These are phyloP conservation scores for Eledona agricola DNA, from an alignment of 2,888 invertebrate species.

Conservation along the genomic window DNA sequence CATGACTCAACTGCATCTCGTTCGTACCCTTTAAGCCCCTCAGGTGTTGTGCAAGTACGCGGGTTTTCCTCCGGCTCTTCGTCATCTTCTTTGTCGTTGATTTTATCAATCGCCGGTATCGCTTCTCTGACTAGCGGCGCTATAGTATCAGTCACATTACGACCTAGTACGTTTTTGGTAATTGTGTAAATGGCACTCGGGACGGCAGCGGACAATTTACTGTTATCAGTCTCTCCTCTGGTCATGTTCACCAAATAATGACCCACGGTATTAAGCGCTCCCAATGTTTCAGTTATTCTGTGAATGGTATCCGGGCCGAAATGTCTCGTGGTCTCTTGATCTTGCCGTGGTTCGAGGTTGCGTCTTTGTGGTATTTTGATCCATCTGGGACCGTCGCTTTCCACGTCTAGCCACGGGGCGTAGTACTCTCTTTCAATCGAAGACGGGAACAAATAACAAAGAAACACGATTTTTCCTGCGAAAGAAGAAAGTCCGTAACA, in stretches of 20 bases:
- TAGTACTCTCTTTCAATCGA: constrained; percentile 45
- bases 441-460: constrained; percentile 46
- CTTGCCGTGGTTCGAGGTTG: constrained; percentile 32
- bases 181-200: constrained; percentile 81
- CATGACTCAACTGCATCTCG: constrained; percentile 9
- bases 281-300: constrained; percentile 70
- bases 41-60: constrained; percentile 82
- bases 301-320: constrained; percentile 61
- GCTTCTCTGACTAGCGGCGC: constrained; percentile 74
- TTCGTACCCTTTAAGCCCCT: constrained; percentile 74
- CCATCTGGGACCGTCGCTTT: constrained; percentile 48
- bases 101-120: constrained; percentile 53
- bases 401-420: constrained; percentile 48
- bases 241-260: constrained; percentile 86
- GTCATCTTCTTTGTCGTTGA: constrained; percentile 50
- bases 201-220: constrained; percentile 65
- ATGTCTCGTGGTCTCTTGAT: constrained; percentile 52
- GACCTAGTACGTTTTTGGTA: constrained; percentile 80
- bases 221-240: constrained; percentile 60
- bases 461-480: constrained; percentile 47
- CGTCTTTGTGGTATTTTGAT: constrained; percentile 49
- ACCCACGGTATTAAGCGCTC: constrained; percentile 87
- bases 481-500: constrained; percentile 31
- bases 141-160: constrained; percentile 82
- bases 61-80: constrained; percentile 64